Evolutionary conservation across 1,140 invertebrate genomes (phyloP).

Genomic region (Sipha flava): DNA sequence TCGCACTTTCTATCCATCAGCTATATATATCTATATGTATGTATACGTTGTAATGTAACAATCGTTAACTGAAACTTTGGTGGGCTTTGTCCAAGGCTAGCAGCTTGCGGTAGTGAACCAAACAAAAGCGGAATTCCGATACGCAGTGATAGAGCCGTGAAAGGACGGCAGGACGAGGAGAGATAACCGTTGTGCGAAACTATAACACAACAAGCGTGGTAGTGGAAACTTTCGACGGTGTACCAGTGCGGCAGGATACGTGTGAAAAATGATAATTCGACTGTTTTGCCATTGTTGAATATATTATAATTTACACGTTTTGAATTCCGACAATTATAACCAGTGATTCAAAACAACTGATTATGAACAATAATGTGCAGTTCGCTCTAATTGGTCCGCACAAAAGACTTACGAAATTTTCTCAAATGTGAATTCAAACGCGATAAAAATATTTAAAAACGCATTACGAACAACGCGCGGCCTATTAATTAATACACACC

Average conservation of each 20-base stretch:
- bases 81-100: background rate
- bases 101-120: background rate
- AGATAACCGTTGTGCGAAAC: conserved; percentile 3
- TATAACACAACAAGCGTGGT: background rate
- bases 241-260: background rate
- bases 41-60: background rate
- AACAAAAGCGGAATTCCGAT: background rate
- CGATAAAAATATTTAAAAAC: no score
- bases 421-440: no score
- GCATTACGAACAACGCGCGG: no score
- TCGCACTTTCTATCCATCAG: background rate
- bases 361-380: background rate
- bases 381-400: background rate
- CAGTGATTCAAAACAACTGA: background rate
- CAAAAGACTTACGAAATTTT: background rate
- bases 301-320: background rate
- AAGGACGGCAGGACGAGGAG: background rate
- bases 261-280: conserved; percentile 6
- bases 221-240: background rate
- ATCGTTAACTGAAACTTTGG: conserved; percentile 10
- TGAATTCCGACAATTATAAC: background rate
- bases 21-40: background rate
- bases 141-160: background rate
- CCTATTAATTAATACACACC: no score
- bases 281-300: background rate